A percentile compares a stretch with the other conserved stretches of the same genome.
Conservation (phyloP, 2,888 invertebrate genomes). For the Trachelus stipa region DNA sequence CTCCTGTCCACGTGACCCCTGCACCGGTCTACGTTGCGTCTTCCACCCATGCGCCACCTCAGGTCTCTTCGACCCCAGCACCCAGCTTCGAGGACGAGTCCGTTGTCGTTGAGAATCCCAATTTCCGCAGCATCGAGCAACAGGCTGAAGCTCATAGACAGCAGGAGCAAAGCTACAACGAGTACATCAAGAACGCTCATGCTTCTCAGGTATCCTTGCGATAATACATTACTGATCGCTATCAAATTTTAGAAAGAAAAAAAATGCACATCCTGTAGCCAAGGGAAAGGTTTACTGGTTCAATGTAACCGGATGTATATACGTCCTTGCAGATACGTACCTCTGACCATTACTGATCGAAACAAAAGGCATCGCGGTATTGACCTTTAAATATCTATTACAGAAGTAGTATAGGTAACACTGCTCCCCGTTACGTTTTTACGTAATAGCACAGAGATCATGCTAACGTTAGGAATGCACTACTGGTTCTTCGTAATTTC, state of each 20-base stretch:
- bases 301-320: neutral
- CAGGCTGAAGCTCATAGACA: conserved; percentile 19
- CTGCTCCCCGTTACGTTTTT: neutral
- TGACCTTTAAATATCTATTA: neutral
- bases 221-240: neutral
- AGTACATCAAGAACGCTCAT: conserved; percentile 15
- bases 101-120: conserved; percentile 60
- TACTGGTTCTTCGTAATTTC: neutral
- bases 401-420: neutral
- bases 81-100: conserved; percentile 50
- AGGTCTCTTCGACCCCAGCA: conserved; percentile 28
- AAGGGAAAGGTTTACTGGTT: neutral
- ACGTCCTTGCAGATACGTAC: neutral
- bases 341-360: neutral
- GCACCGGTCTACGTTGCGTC: conserved; percentile 27
- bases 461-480: neutral
- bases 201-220: neutral
- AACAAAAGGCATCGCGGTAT: neutral
- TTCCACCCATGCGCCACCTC: conserved; percentile 32
- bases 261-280: neutral
- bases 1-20: conserved; percentile 35
- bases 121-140: conserved; percentile 44
- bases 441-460: neutral
- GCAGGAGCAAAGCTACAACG: conserved; percentile 26
- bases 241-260: neutral